Evolutionary conservation across 1,140 invertebrate genomes (phyloP), one percentile per base, ranked within the genome.

Genomic region (Goniozus legneri): DNA sequence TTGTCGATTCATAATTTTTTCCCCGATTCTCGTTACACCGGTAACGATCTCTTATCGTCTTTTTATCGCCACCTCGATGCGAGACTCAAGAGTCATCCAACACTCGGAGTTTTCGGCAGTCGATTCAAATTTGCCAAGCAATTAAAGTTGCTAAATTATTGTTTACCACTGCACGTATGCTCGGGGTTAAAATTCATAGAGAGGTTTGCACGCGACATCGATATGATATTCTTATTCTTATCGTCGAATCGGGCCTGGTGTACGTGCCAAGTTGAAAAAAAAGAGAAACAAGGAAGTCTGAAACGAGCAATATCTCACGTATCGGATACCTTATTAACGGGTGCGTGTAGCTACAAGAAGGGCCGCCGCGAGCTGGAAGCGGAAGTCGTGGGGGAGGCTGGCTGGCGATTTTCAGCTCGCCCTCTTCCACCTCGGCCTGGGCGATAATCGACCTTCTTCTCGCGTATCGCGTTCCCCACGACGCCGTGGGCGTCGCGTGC

Each of bases 361-460:
- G n/a, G n/a, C n/a, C n/a, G n/a, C n/a, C 38, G 48, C 20, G 53
- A 51, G 30, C 34, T 41, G 20, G 46, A 22, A 16, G n/a, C 32
- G 20, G 45, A 31, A 44, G 39, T 30, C 21, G 38, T 30, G 22
- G 45, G 20, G 39, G 41, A 22, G 16, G 27, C 40, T 32, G 16
- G 21, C 4, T 31, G 2, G 18, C 27, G 37, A 39, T 36, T 47
- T 47, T 47, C 44, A 38, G 44, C 35, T 47, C 37, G 44, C 34
- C 34, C 24, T 27, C 4, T 27, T 6, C n/a, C 24, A 10, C 24
- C 4, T 6, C 16, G 4, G 20, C 22, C 8, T 6, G 39, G 15
- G 43, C 31, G 41, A 43, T 50, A 44, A 43, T 50, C 47, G 47
- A 50, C 47, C 47, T 46, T 41, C 46, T 32, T 20, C 36, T 33